These are phyloP conservation scores for Dermatemys mawii DNA, from an alignment of 2,113 vertebrate species.

Conservation along the genomic window DNA sequence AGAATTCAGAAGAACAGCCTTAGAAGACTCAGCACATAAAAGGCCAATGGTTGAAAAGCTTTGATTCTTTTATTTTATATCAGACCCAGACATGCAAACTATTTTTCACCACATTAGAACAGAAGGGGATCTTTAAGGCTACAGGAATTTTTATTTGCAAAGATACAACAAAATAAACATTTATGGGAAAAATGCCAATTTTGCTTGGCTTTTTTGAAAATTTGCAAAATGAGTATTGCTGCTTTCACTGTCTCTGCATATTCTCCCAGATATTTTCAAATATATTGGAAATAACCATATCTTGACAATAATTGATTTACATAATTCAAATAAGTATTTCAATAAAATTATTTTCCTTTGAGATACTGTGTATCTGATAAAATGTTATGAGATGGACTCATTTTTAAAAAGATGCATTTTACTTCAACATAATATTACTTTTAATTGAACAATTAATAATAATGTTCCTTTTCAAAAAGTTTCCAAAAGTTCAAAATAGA, in stretches of 20 bases:
- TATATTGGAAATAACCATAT: background rate
- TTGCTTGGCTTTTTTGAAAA: background rate
- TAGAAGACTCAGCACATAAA: background rate
- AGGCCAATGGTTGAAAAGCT: background rate
- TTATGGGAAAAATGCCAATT: background rate
- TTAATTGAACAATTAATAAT: background rate
- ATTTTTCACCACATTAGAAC: background rate
- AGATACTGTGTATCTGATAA: background rate
- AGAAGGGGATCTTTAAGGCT: conserved; percentile 25
- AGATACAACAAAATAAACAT: background rate
- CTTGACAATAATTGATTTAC: background rate
- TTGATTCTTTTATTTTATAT: background rate
- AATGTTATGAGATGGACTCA: background rate
- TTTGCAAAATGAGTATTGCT: background rate
- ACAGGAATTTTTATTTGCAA: conserved; percentile 7
- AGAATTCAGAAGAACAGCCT: background rate
- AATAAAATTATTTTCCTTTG: background rate
- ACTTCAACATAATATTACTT: background rate
- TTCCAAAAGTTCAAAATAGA: background rate
- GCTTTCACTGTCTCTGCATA: background rate
- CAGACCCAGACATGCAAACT: conserved; percentile 18
- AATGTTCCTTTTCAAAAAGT: background rate
- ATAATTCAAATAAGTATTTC: background rate
- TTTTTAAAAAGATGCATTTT: background rate
- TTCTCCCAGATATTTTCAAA: background rate